These are phyloP conservation scores for Acrocera orbiculus DNA, from an alignment of 2,888 invertebrate genomes.

Conservation along the genomic window DNA sequence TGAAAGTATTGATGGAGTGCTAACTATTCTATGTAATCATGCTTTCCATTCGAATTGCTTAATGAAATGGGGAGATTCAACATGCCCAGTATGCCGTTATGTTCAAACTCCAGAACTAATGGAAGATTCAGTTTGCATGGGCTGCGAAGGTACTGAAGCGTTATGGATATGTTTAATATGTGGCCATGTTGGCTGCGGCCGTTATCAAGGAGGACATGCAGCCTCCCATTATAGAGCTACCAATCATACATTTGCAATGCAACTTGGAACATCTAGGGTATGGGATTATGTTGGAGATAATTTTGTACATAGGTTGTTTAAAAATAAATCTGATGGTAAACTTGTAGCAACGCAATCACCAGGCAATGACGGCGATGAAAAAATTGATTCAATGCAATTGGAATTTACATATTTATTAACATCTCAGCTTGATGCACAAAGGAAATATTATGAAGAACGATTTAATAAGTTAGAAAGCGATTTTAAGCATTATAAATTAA, in stretches of 20 bases:
- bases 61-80: slow-evolving; percentile 90
- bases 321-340: slow-evolving; percentile 94
- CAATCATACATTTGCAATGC: slow-evolving; percentile 93
- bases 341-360: slow-evolving; percentile 64
- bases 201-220: slow-evolving; percentile 81
- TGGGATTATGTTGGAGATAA: slow-evolving; percentile 98
- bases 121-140: slow-evolving; percentile 41
- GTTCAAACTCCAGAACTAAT: slow-evolving; percentile 40
- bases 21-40: slow-evolving; percentile 97
- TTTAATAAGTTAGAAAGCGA: slow-evolving; percentile 42
- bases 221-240: slow-evolving; percentile 89
- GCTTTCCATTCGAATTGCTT: slow-evolving; percentile 93
- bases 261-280: slow-evolving; percentile 87
- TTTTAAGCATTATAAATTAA: slow-evolving; percentile 36
- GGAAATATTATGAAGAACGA: slow-evolving; percentile 77
- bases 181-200: slow-evolving; percentile 94
- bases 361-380: slow-evolving; percentile 47
- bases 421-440: slow-evolving; percentile 85
- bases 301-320: slow-evolving; percentile 80
- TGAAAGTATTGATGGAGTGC: slow-evolving; percentile 91
- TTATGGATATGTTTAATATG: slow-evolving; percentile 99
- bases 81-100: slow-evolving; percentile 91
- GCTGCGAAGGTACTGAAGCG: slow-evolving; percentile 48
- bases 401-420: slow-evolving; percentile 94
- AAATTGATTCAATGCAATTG: slow-evolving; percentile 84